Evolutionary conservation across 2,113 vertebrate genomes (phyloP), one percentile per base, ranked within the genome.

Genomic region (Nestor notabilis): DNA sequence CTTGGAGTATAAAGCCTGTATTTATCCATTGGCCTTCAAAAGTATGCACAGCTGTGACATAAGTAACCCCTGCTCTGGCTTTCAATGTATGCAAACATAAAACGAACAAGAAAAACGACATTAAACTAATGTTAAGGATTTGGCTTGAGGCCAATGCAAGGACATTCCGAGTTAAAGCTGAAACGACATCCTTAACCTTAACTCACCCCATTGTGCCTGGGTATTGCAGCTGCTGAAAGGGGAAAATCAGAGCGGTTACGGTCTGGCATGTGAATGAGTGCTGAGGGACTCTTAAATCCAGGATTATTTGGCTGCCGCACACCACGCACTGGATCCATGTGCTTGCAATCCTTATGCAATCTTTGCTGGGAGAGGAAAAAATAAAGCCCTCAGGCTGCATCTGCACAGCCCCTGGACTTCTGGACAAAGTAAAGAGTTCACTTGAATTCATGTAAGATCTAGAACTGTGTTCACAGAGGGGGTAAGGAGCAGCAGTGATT

Each of bases 251-350:
- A 96, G 95, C 94, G 81, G 95, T 97, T 97, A 97, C 53, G 91
- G 96, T 97, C 97, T 95, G 93, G 96, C 93, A 93, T 97, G 95
- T 97, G 94, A 97, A 97, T 97, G 95, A 95, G 96, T 82, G 97
- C 94, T 96, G 96, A 96, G 95, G 96, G 97, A 97, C 97, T 97
- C 95, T 97, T 97, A 97, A 97, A 97, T 97, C 96, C 95, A 95
- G 72, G 97, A 95, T 97, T 97, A 97, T 97, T 97, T 97, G 97
- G 95, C 96, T 97, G 95, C 94, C 56, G 87, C 97, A 96, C 95
- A 97, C 96, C 95, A 96, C 47, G 95, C 91, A 94, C 93, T 95
- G 95, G 58, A 89, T 95, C 96, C 97, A 97, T 94, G 89, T 97
- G 94, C 94, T 95, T 85, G 91, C 78, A 89, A 91, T 77, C 91